Conservation (phyloP, 2,888 invertebrate genomes). For the Polyommatus icarus region DNA sequence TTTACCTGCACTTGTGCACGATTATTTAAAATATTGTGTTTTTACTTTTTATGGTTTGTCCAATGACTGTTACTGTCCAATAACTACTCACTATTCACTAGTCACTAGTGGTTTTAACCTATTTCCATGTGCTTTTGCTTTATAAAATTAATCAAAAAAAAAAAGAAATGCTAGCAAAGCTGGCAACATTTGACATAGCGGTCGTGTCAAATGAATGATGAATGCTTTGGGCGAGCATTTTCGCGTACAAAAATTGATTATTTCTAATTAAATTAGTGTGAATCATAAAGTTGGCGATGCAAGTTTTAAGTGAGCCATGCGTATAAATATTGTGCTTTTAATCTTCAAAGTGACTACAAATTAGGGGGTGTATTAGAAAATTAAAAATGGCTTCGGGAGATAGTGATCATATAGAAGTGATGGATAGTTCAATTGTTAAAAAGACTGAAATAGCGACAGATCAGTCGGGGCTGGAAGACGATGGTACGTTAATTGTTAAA, state of each 20-base stretch:
- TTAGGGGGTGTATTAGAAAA: slow-evolving; percentile 73
- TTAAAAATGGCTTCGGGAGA: slow-evolving; percentile 91
- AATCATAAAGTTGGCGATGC: slow-evolving; percentile 69
- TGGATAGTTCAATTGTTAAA: slow-evolving; percentile 83
- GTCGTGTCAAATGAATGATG: slow-evolving; percentile 75
- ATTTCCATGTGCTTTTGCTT: neutral
- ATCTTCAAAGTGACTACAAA: slow-evolving; percentile 63
- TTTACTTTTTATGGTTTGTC: too few relatives aligned
- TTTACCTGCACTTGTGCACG: too few relatives aligned
- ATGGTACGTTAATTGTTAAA: slow-evolving; percentile 67
- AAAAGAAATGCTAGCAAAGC: neutral
- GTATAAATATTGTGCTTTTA: slow-evolving; percentile 64
- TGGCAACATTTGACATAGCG: slow-evolving; percentile 65
- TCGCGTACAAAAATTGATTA: slow-evolving; percentile 78
- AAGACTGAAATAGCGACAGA: slow-evolving; percentile 81
- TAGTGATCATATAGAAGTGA: slow-evolving; percentile 88
- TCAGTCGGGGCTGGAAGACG: slow-evolving; percentile 81
- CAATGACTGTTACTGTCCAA: too few relatives aligned
- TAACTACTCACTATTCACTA: too few relatives aligned
- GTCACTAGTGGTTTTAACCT: too few relatives aligned
- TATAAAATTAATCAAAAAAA: neutral
- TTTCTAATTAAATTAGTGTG: slow-evolving; percentile 77
- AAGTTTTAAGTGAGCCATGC: slow-evolving; percentile 75
- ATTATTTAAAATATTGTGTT: too few relatives aligned
- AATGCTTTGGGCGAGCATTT: slow-evolving; percentile 71